A percentile compares a stretch with the other conserved stretches of the same genome.
These are phyloP conservation scores for Stenodema calcarata DNA, from an alignment of 2,888 invertebrate species.

Conservation along the genomic window DNA sequence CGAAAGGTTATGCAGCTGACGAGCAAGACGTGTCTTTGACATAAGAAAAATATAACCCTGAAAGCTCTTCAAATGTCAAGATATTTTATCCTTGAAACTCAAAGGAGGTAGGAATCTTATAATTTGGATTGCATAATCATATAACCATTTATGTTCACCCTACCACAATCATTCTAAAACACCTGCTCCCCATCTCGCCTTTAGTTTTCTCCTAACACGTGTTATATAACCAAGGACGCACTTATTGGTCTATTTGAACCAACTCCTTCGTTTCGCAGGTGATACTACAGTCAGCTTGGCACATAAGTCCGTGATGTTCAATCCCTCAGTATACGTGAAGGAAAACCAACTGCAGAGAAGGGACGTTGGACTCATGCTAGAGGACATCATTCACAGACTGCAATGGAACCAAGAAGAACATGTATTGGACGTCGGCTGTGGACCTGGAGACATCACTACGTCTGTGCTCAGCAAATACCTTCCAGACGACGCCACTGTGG, in stretches of 20 bases:
- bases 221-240: background rate
- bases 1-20: no score
- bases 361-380: conserved; percentile 70
- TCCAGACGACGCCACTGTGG: conserved; percentile 41
- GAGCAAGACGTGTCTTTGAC: no score
- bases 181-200: no score
- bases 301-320: conserved; percentile 63
- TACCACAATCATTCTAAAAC: background rate
- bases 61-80: background rate
- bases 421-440: conserved; percentile 62
- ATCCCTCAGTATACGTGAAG: conserved; percentile 73
- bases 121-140: background rate
- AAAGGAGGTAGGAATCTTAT: background rate
- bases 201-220: no score
- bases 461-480: conserved; percentile 68
- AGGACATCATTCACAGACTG: conserved; percentile 66
- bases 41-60: no score
- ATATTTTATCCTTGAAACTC: background rate
- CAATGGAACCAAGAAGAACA: conserved; percentile 66
- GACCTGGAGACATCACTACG: conserved; percentile 60
- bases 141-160: background rate
- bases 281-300: no score
- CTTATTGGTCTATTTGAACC: background rate
- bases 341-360: conserved; percentile 73
- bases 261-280: no score